A percentile compares a stretch with the other conserved stretches of the same genome.
Conservation (phyloP, 2,113 vertebrate genomes). For the Nettapus auritus region DNA sequence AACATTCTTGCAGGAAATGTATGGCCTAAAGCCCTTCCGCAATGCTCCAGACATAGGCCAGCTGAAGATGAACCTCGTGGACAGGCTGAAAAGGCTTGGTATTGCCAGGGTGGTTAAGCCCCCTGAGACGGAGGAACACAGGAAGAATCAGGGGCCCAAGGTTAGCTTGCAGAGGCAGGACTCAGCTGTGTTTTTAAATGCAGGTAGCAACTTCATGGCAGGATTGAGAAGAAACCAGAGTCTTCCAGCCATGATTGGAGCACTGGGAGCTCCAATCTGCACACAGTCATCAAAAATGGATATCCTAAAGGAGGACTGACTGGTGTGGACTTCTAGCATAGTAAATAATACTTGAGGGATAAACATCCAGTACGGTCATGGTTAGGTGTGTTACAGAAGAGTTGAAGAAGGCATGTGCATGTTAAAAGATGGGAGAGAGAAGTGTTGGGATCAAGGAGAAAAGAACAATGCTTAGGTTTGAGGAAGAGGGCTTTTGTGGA, state of each 20-base stretch:
- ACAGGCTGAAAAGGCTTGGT: slow-evolving; percentile 89
- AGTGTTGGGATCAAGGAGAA: background rate
- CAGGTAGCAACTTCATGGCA: slow-evolving; percentile 86
- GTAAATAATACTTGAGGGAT: slow-evolving; percentile 1
- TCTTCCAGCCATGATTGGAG: slow-evolving; percentile 89
- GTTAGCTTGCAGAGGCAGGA: slow-evolving; percentile 73
- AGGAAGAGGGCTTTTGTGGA: background rate
- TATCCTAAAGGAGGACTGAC: slow-evolving; percentile 78
- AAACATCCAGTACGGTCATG: background rate
- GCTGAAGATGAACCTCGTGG: slow-evolving; percentile 84
- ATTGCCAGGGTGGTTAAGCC: slow-evolving; percentile 84
- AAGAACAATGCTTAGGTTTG: background rate
- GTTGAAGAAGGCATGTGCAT: slow-evolving; percentile 65
- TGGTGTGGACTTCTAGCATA: background rate
- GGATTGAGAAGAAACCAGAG: slow-evolving; percentile 94
- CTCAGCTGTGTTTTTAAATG: slow-evolving; percentile 84
- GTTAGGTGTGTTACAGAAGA: slow-evolving; percentile 21
- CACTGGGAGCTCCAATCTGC: slow-evolving; percentile 74
- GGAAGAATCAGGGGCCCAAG: slow-evolving; percentile 36
- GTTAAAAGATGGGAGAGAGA: slow-evolving; percentile 26
- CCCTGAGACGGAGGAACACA: slow-evolving; percentile 45
- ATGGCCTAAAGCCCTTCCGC: slow-evolving; percentile 85
- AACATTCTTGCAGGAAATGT: slow-evolving; percentile 93
- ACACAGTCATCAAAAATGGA: slow-evolving; percentile 78
- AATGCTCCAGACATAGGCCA: slow-evolving; percentile 75